Percentiles rank a stretch among this genome's conserved stretches.
Conservation (phyloP, 2,113 vertebrate genomes). For the Pipa parva region DNA sequence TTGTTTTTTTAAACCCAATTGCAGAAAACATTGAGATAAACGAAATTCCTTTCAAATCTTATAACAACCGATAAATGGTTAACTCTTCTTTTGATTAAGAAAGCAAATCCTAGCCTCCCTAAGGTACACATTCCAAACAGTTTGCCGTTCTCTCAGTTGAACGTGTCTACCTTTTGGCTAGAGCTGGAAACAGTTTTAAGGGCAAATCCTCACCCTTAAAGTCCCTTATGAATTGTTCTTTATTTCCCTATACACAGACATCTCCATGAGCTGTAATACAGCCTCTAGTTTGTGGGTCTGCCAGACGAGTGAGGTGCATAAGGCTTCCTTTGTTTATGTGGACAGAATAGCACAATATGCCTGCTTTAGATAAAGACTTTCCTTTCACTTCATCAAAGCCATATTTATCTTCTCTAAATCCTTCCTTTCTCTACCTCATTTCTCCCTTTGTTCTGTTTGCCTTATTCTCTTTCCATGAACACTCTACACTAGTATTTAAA, state of each 20-base stretch:
- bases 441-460: constrained; percentile 27
- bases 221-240: constrained; percentile 57
- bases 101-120: neutral
- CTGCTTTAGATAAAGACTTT: constrained; percentile 58
- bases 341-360: constrained; percentile 53
- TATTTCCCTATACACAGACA: constrained; percentile 54
- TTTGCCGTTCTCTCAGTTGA: constrained; percentile 42
- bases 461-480: constrained; percentile 37
- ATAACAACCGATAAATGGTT: too few relatives aligned
- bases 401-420: constrained; percentile 54
- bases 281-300: constrained; percentile 42
- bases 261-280: constrained; percentile 44
- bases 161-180: constrained; percentile 29
- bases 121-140: constrained; percentile 3
- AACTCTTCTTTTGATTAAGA: neutral
- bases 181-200: constrained; percentile 27
- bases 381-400: constrained; percentile 55
- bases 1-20: too few relatives aligned
- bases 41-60: too few relatives aligned
- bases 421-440: constrained; percentile 18
- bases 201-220: constrained; percentile 30
- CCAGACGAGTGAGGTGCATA: constrained; percentile 52
- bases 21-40: too few relatives aligned
- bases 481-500: constrained; percentile 26
- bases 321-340: constrained; percentile 59